A percentile compares a stretch with the other conserved stretches of the same genome.
phyloP scores from a whole-genome alignment of 2,888 invertebrate genomes.

The Drosophila longiperda region DNA sequence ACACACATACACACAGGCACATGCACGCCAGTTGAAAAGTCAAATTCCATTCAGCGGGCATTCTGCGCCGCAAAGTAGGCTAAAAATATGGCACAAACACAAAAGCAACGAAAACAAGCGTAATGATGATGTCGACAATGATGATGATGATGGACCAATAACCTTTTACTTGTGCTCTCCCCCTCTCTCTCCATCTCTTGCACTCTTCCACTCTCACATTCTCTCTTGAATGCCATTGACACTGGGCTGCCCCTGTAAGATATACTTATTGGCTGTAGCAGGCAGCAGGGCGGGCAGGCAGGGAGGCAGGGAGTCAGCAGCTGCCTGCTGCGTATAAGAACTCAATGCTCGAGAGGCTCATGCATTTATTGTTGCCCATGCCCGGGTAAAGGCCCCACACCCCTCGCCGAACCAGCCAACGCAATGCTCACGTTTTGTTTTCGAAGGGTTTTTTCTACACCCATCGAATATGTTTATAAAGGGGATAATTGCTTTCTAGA shows the following conservation, averaged over 20 bases:
- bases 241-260: conserved; percentile 50
- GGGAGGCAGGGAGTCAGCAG: not conserved
- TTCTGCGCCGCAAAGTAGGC: conserved; percentile 72
- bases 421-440: conserved; percentile 42
- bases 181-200: not conserved
- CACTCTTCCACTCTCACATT: not conserved
- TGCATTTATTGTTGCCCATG: conserved; percentile 56
- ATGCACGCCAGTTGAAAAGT: conserved; percentile 33
- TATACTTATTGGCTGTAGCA: conserved; percentile 34
- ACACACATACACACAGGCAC: conserved; percentile 11
- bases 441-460: conserved; percentile 6
- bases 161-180: conserved; percentile 56
- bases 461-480: not conserved
- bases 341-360: conserved; percentile 67
- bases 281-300: not conserved
- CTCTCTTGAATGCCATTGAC: conserved; percentile 66
- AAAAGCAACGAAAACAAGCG: conserved; percentile 15
- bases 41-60: conserved; percentile 44
- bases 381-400: conserved; percentile 1
- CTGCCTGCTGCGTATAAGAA: conserved; percentile 40
- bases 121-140: conserved; percentile 14
- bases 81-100: conserved; percentile 72
- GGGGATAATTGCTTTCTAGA: not conserved
- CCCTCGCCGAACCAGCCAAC: not conserved
- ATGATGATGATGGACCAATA: conserved; percentile 67